phyloP scores from a whole-genome alignment of 23 tunicate genomes.

The Ascidia mentula region DNA sequence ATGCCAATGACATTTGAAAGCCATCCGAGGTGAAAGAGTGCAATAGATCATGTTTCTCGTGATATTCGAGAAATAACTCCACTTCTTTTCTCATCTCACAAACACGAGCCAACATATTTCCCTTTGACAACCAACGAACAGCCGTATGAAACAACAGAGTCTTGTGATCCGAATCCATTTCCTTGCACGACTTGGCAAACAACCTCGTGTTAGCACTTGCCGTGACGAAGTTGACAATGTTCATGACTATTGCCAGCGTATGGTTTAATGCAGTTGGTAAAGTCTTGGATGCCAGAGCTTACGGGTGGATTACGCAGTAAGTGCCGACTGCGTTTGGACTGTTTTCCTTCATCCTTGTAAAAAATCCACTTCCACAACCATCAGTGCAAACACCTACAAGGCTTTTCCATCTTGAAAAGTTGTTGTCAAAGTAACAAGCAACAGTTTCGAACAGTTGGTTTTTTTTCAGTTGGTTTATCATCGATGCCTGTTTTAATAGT shows the following conservation, averaged over 20 bases:
- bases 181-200: constrained; percentile 42
- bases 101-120: constrained; percentile 40
- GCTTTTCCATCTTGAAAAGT: no score
- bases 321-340: constrained; percentile 45
- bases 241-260: constrained; percentile 57
- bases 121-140: constrained; percentile 26
- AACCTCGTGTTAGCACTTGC: constrained; percentile 43
- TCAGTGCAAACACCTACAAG: no score
- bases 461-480: no score
- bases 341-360: no score
- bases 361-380: no score
- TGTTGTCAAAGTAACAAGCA: no score
- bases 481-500: no score
- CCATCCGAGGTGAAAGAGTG: no score
- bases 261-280: constrained; percentile 44
- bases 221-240: constrained; percentile 58
- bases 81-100: constrained; percentile 43
- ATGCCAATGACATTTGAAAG: constrained; percentile 24
- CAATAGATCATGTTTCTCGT: constrained; percentile 33
- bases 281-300: constrained; percentile 61
- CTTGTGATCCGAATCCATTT: constrained; percentile 60
- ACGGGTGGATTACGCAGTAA: constrained; percentile 63
- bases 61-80: constrained; percentile 26
- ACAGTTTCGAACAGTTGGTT: no score
- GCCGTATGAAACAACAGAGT: constrained; percentile 41